Percentiles rank a stretch among this genome's conserved stretches.
Conservation (phyloP, 2,797 vertebrate species). For the Geotrypetes seraphini region DNA sequence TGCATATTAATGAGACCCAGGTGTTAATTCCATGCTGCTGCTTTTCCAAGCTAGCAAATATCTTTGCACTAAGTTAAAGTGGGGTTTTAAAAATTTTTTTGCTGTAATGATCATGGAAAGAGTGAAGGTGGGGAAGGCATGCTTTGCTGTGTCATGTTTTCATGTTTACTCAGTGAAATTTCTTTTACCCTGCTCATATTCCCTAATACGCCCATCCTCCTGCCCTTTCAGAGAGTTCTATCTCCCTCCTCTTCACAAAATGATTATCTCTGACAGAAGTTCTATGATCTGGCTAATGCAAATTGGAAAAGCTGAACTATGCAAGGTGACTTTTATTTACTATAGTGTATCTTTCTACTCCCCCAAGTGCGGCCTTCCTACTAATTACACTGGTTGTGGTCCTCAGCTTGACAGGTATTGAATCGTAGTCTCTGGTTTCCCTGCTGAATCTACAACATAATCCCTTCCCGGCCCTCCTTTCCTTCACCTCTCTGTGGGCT, state of each 20-base stretch:
- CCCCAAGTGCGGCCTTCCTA: not conserved
- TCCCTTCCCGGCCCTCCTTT: too few species aligned
- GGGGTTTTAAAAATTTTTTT: constrained; percentile 38
- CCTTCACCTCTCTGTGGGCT: not conserved
- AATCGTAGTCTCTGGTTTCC: constrained; percentile 2
- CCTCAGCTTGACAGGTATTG: constrained; percentile 12
- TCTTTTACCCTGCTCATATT: not conserved
- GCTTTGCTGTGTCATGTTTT: not conserved
- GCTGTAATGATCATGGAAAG: constrained; percentile 37
- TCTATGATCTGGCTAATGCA: not conserved
- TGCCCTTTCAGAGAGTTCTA: not conserved
- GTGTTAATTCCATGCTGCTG: constrained; percentile 54
- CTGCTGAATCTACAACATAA: not conserved
- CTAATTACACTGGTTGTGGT: constrained; percentile 8
- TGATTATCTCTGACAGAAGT: constrained; percentile 1
- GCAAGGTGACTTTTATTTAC: constrained; percentile 9
- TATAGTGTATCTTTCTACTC: constrained; percentile 5
- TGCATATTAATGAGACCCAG: constrained; percentile 63
- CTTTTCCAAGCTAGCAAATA: constrained; percentile 36
- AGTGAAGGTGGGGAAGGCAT: constrained; percentile 11
- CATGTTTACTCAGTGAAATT: constrained; percentile 4
- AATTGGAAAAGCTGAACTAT: not conserved
- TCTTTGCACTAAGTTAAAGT: constrained; percentile 38
- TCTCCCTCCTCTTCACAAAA: not conserved
- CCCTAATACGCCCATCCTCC: too few species aligned